phyloP scores from a whole-genome alignment of 1,140 invertebrate genomes.

The Calephelis nemesis region DNA sequence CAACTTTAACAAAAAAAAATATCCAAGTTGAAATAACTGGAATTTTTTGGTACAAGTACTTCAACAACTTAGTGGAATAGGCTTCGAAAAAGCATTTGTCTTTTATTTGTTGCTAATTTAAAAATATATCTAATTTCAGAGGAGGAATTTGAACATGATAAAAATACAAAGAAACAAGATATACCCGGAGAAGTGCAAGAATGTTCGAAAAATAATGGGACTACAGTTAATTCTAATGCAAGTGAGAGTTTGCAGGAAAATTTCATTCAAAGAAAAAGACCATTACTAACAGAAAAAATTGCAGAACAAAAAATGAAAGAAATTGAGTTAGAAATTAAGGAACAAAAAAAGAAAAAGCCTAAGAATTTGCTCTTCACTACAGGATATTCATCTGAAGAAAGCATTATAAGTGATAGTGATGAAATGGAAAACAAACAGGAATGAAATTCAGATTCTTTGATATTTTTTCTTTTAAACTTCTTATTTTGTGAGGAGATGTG shows the following conservation, averaged over 20 bases:
- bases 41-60: no score
- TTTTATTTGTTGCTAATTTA: no score
- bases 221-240: background rate
- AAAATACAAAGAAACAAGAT: slow-evolving; percentile 22
- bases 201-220: background rate
- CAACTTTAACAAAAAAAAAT: no score
- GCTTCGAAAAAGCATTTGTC: no score
- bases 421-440: slow-evolving; percentile 38
- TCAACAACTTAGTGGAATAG: no score
- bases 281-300: slow-evolving; percentile 64
- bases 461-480: background rate
- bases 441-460: slow-evolving; percentile 22
- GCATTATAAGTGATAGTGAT: slow-evolving; percentile 53
- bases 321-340: slow-evolving; percentile 69
- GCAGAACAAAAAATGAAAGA: slow-evolving; percentile 66
- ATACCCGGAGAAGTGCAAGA: background rate
- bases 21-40: no score
- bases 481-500: no score
- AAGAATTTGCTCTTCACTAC: slow-evolving; percentile 75
- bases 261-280: slow-evolving; percentile 44
- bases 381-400: slow-evolving; percentile 76
- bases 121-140: slow-evolving; percentile 40
- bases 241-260: slow-evolving; percentile 18
- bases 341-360: slow-evolving; percentile 65
- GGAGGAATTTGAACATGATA: slow-evolving; percentile 56